These are phyloP conservation scores for Myoxocephalus aenaeus DNA, from an alignment of 2,797 vertebrate species.

Conservation along the genomic window DNA sequence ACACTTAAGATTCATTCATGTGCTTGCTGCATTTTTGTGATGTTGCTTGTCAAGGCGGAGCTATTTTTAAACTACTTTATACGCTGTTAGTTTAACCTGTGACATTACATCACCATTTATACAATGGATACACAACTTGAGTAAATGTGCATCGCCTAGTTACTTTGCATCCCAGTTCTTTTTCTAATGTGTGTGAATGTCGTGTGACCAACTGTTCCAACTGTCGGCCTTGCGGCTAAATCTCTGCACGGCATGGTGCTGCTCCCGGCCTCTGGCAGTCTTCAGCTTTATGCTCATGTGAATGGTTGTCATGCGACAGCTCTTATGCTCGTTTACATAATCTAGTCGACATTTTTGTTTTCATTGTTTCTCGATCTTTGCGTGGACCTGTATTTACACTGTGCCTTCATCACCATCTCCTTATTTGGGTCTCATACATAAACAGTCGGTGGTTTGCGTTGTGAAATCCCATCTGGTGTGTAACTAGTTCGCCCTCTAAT, in stretches of 20 bases:
- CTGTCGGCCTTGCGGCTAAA: neutral
- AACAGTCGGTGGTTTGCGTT: constrained; percentile 11
- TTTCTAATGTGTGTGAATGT: neutral
- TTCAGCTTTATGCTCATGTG: constrained; percentile 15
- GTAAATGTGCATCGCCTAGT: neutral
- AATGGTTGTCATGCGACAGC: constrained; percentile 18
- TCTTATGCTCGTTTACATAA: constrained; percentile 32
- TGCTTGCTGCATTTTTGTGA: neutral
- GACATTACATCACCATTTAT: neutral
- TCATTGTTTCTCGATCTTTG: constrained; percentile 21
- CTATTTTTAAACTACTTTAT: neutral
- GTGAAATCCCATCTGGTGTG: constrained; percentile 19
- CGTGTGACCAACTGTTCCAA: neutral
- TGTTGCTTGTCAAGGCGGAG: neutral
- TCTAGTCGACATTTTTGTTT: neutral
- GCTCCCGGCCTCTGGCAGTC: constrained; percentile 13
- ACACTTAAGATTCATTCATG: neutral
- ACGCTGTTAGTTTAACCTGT: neutral
- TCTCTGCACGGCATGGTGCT: neutral
- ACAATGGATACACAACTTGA: neutral
- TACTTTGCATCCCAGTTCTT: neutral
- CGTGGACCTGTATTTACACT: constrained; percentile 12
- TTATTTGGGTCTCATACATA: constrained; percentile 20
- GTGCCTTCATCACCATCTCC: constrained; percentile 27
- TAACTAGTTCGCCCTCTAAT: constrained; percentile 12